Conservation (phyloP, 2,113 vertebrate genomes). For the Ceyx cyanopectus region DNA sequence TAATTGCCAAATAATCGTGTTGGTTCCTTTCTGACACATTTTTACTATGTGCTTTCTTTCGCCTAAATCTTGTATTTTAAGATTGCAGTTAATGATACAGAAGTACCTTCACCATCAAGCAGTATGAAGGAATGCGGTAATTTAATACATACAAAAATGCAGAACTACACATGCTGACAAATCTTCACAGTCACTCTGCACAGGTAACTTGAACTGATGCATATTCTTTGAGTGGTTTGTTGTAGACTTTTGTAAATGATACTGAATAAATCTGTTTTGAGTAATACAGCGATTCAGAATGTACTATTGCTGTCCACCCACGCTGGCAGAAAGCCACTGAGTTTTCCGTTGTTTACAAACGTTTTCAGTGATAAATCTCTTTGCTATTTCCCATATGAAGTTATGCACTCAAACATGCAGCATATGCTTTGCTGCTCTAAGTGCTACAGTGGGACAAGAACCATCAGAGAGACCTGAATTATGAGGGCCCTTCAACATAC, state of each 20-base stretch:
- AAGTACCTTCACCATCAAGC: background rate
- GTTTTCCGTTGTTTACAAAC: background rate
- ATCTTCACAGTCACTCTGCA: background rate
- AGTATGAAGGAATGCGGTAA: background rate
- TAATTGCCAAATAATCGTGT: background rate
- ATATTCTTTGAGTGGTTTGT: background rate
- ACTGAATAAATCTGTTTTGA: background rate
- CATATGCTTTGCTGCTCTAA: background rate
- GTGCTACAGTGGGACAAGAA: background rate
- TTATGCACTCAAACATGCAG: background rate
- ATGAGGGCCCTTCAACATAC: background rate
- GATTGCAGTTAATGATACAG: background rate
- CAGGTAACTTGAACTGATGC: background rate
- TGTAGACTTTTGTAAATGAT: background rate
- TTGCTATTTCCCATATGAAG: background rate
- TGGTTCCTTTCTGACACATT: background rate
- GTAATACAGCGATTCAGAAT: background rate
- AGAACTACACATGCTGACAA: background rate
- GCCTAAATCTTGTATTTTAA: background rate
- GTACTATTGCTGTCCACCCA: background rate
- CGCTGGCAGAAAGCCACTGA: background rate
- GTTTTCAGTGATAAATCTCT: background rate
- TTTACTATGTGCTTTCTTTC: background rate
- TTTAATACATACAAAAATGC: background rate
- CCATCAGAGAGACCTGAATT: background rate